Percentiles rank a stretch among this genome's conserved stretches.
These are phyloP conservation scores for Oceanodroma leucorhoa DNA, from an alignment of 2,797 vertebrate genomes.

Conservation along the genomic window DNA sequence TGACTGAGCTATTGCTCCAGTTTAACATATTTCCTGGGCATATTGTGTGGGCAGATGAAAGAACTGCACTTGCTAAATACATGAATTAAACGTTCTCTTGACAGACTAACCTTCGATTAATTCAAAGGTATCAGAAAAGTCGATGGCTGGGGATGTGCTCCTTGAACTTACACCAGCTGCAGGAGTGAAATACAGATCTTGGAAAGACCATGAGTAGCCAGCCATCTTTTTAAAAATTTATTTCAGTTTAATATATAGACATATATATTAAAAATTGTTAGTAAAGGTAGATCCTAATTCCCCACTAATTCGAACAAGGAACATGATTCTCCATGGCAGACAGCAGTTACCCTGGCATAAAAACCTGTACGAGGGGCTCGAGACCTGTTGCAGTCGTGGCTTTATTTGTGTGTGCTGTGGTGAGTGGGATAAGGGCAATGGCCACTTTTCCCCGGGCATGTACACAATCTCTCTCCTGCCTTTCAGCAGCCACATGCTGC, in stretches of 20 bases:
- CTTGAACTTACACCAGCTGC: neutral
- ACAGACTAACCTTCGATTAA: constrained; percentile 48
- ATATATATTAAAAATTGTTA: neutral
- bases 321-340: neutral
- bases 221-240: neutral
- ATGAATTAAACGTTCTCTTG: constrained; percentile 39
- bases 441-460: neutral
- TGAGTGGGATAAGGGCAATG: neutral
- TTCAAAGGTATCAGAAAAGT: constrained; percentile 47
- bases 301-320: accelerated
- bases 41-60: constrained; percentile 48
- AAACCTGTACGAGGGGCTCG: neutral
- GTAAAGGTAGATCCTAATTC: neutral
- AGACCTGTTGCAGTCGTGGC: neutral
- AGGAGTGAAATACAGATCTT: neutral
- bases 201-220: neutral
- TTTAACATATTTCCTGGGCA: constrained; percentile 46
- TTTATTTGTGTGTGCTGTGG: neutral
- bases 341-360: neutral
- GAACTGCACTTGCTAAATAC: constrained; percentile 31
- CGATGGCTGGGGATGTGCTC: neutral
- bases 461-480: neutral
- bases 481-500: neutral
- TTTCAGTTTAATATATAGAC: neutral
- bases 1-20: constrained; percentile 39